These are phyloP conservation scores for Phasianus colchicus DNA, from an alignment of 2,113 vertebrate species.

Conservation along the genomic window DNA sequence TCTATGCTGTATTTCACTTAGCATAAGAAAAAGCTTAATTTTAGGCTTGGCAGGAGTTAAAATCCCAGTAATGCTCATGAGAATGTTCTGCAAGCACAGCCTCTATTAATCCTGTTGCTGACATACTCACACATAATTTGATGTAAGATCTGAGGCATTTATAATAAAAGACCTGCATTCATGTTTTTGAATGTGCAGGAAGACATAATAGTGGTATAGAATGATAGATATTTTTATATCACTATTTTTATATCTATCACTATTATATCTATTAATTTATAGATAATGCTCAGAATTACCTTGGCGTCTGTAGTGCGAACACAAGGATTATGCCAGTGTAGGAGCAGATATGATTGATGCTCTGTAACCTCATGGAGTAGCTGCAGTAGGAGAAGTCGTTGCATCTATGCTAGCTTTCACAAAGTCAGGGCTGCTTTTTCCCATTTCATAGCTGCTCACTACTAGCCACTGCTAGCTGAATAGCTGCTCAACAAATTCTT, in stretches of 20 bases:
- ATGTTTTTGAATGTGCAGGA: not conserved
- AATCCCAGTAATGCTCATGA: conserved; percentile 50
- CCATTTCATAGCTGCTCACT: not conserved
- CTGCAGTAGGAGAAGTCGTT: not conserved
- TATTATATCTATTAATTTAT: not conserved
- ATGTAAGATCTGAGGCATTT: conserved; percentile 35
- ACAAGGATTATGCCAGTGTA: not conserved
- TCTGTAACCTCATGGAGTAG: not conserved
- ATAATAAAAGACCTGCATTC: conserved; percentile 47
- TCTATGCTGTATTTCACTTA: conserved; percentile 31
- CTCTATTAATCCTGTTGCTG: conserved; percentile 44
- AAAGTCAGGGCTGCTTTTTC: not conserved
- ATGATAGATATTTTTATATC: not conserved
- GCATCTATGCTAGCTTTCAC: not conserved
- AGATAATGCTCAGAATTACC: conserved; percentile 32
- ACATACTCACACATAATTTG: conserved; percentile 19
- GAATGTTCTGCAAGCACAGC: conserved; percentile 46
- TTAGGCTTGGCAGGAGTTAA: conserved; percentile 57
- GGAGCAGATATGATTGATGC: not conserved
- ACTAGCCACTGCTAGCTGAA: rapidly evolving
- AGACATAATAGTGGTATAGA: not conserved
- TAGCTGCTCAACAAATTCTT: not conserved
- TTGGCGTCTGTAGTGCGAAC: not conserved
- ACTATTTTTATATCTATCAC: too few relatives aligned
- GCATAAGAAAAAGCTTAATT: conserved; percentile 32